Evolutionary conservation across 2,113 vertebrate genomes (phyloP).

Genomic region (Peromyscus maniculatus): DNA sequence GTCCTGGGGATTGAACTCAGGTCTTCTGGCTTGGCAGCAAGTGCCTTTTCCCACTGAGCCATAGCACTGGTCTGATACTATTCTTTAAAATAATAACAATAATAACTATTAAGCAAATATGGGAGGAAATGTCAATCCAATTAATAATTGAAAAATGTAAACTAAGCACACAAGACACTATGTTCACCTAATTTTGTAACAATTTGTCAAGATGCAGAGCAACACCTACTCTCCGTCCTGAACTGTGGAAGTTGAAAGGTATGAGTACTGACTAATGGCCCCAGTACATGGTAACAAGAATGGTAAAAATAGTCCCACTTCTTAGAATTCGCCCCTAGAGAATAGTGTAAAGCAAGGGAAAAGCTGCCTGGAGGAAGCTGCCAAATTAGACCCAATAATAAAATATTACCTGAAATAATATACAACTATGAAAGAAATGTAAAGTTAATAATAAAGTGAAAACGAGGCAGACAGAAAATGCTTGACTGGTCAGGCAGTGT

Average conservation of each 20-base stretch:
- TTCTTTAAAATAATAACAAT: neutral
- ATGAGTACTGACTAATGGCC: rapidly evolving
- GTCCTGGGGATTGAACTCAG: neutral
- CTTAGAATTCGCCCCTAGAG: no score
- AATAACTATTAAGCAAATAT: neutral
- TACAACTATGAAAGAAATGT: neutral
- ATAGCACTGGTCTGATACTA: neutral
- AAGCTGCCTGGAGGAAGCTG: rapidly evolving
- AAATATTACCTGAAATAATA: neutral
- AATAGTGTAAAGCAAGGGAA: neutral
- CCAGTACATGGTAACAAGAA: rapidly evolving
- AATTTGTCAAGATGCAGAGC: neutral
- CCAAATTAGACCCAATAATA: neutral
- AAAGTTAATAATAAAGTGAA: neutral
- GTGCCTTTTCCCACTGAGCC: neutral
- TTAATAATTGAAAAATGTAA: neutral
- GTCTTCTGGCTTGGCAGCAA: neutral
- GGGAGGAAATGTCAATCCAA: neutral
- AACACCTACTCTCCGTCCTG: neutral
- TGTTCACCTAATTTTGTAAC: neutral
- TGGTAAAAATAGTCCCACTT: neutral
- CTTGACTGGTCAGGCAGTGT: neutral
- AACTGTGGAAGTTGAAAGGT: no score
- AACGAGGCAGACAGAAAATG: neutral
- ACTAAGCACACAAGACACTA: neutral